Percentiles rank a stretch among this genome's conserved stretches.
Evolutionary conservation across 1,140 invertebrate species (phyloP).

Genomic region (Ganaspis sp.): DNA sequence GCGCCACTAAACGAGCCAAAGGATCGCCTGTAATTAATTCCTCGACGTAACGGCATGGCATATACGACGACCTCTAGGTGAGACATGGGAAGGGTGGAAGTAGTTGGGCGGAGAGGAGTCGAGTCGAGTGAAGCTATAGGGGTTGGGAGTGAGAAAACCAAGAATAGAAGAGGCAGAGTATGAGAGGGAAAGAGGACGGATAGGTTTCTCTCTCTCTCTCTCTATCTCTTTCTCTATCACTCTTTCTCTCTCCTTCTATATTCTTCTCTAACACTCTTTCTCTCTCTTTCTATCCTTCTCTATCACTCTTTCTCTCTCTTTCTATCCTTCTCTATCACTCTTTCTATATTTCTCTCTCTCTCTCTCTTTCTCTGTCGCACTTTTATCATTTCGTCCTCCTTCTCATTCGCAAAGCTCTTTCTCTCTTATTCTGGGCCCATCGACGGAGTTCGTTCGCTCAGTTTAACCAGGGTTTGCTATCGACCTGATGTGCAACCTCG

Average conservation of each 20-base stretch:
- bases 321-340: conserved; percentile 55
- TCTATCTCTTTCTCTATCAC: conserved; percentile 31
- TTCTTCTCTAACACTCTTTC: conserved; percentile 45
- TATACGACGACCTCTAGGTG: conserved; percentile 26
- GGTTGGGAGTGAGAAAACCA: conserved; percentile 24
- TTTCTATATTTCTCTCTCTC: conserved; percentile 14
- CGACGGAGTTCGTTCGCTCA: conserved; percentile 64
- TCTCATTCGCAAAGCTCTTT: conserved; percentile 45
- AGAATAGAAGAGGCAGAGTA: conserved; percentile 34
- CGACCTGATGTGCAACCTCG: conserved; percentile 68
- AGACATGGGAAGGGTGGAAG: conserved; percentile 24
- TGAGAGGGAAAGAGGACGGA: conserved; percentile 28
- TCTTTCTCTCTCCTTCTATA: too few relatives aligned
- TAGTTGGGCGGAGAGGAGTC: conserved; percentile 16
- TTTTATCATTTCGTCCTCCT: not conserved
- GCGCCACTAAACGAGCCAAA: conserved; percentile 50
- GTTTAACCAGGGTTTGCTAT: conserved; percentile 71
- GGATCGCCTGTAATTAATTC: conserved; percentile 66
- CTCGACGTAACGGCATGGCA: conserved; percentile 47
- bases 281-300: conserved; percentile 54
- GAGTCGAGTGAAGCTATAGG: conserved; percentile 11
- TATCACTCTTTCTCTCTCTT: conserved; percentile 32
- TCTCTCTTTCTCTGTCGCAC: conserved; percentile 32
- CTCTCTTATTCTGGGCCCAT: conserved; percentile 65
- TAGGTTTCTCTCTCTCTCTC: conserved; percentile 37